phyloP scores from a whole-genome alignment of 1,140 invertebrate genomes.

The Drosophila nannoptera region DNA sequence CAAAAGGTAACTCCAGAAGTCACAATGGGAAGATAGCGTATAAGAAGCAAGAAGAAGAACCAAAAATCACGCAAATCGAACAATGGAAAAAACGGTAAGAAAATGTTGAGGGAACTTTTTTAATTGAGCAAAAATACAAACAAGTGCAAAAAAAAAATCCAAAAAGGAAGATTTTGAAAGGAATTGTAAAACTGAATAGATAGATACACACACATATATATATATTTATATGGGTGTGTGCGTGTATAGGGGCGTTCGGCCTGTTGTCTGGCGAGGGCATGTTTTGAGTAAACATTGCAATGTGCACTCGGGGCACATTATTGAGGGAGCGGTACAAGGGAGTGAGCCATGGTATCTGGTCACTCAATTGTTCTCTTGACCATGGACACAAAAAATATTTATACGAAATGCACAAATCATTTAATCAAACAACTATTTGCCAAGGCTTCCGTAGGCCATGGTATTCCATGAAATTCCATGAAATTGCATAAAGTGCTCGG shows the following conservation, averaged over 20 bases:
- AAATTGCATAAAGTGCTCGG: conserved; percentile 33
- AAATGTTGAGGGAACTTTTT: conserved; percentile 49
- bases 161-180: conserved; percentile 5
- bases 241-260: conserved; percentile 58
- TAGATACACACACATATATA: background rate
- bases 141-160: conserved; percentile 63
- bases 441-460: conserved; percentile 21
- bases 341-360: conserved; percentile 44
- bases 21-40: conserved; percentile 38
- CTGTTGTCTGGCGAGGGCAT: conserved; percentile 52
- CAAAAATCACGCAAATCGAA: conserved; percentile 63
- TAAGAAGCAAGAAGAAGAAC: conserved; percentile 17
- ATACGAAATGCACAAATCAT: conserved; percentile 54
- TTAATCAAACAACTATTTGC: conserved; percentile 49
- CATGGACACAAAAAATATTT: background rate
- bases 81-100: conserved; percentile 29
- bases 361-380: conserved; percentile 35
- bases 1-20: conserved; percentile 42
- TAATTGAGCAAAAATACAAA: conserved; percentile 77
- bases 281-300: conserved; percentile 67
- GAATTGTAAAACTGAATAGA: conserved; percentile 12
- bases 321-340: conserved; percentile 3
- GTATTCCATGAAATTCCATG: conserved; percentile 54
- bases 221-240: too few species aligned
- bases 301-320: conserved; percentile 5